These are phyloP conservation scores for Panopea generosa DNA, from an alignment of 2,888 invertebrate genomes.

Conservation along the genomic window DNA sequence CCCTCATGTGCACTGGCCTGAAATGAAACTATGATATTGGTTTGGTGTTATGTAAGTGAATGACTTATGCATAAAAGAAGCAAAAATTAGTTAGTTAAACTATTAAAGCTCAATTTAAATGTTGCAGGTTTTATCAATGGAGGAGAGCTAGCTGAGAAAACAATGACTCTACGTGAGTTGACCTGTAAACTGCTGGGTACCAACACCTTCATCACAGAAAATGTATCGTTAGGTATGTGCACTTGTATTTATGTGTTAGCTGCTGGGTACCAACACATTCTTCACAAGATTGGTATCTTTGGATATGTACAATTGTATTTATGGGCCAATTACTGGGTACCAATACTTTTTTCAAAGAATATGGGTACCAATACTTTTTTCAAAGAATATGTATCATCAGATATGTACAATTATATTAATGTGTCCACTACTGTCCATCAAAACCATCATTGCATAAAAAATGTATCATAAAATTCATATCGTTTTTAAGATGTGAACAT, in stretches of 20 bases:
- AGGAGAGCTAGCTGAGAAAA: conserved; percentile 78
- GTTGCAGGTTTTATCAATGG: conserved; percentile 80
- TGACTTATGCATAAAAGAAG: too few relatives aligned
- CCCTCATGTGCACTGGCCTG: too few relatives aligned
- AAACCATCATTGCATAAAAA: too few relatives aligned
- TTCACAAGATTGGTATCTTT: background rate
- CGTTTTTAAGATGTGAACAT: too few relatives aligned
- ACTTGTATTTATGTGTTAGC: conserved; percentile 75
- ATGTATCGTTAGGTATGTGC: conserved; percentile 72
- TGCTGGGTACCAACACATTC: conserved; percentile 82
- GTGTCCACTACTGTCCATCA: conserved; percentile 79
- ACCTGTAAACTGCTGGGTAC: conserved; percentile 80
- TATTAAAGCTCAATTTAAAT: too few relatives aligned
- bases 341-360: conserved; percentile 74
- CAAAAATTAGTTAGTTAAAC: too few relatives aligned
- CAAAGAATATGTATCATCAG: conserved; percentile 72
- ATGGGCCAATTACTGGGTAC: too few relatives aligned
- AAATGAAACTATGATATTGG: too few relatives aligned
- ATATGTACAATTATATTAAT: conserved; percentile 76
- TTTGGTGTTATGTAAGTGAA: too few relatives aligned
- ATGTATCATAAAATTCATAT: too few relatives aligned
- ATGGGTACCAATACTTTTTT: too few relatives aligned
- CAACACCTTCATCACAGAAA: conserved; percentile 75
- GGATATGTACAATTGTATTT: too few relatives aligned
- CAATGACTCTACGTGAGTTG: conserved; percentile 75